Evolutionary conservation across 2,797 vertebrate species (phyloP).

Genomic region (Manis crassicaudata): DNA sequence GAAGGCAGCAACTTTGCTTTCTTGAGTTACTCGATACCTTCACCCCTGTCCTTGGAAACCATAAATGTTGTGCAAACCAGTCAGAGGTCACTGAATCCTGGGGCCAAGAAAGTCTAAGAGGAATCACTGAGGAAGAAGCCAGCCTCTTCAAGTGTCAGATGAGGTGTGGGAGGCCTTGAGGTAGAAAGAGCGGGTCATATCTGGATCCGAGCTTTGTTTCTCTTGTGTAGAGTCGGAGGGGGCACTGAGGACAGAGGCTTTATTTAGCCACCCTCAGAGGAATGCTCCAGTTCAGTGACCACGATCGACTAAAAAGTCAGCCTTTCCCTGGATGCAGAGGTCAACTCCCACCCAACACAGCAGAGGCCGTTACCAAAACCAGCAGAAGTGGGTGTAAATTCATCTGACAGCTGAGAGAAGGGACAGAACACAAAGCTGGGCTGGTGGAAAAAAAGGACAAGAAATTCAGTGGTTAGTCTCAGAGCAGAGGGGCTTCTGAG

Average conservation of each 20-base stretch:
- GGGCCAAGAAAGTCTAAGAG: not conserved
- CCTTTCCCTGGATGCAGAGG: not conserved
- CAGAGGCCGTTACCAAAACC: constrained; percentile 50
- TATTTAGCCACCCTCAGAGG: not conserved
- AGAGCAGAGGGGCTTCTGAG: not conserved
- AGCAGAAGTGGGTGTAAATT: constrained; percentile 34
- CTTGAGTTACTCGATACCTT: not conserved
- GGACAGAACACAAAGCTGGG: constrained; percentile 20
- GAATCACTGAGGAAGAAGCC: not conserved
- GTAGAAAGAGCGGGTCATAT: not conserved
- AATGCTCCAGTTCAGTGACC: constrained; percentile 28
- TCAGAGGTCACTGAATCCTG: not conserved
- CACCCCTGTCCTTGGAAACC: not conserved
- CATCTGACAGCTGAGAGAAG: constrained; percentile 15
- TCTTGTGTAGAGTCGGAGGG: not conserved
- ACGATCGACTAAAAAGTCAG: constrained; percentile 12
- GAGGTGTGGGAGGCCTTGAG: not conserved
- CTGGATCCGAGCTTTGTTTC: not conserved
- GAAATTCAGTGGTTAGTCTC: not conserved
- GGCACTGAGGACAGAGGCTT: not conserved
- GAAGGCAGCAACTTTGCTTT: constrained; percentile 19
- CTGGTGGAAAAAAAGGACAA: not conserved
- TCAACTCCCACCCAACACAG: constrained; percentile 23
- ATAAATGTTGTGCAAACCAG: constrained; percentile 12
- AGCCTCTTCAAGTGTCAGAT: not conserved